Evolutionary conservation across 30 jellyfish, hydroid and myxozoan species (phyloP).

Genomic region (Catostylus mosaicus): DNA sequence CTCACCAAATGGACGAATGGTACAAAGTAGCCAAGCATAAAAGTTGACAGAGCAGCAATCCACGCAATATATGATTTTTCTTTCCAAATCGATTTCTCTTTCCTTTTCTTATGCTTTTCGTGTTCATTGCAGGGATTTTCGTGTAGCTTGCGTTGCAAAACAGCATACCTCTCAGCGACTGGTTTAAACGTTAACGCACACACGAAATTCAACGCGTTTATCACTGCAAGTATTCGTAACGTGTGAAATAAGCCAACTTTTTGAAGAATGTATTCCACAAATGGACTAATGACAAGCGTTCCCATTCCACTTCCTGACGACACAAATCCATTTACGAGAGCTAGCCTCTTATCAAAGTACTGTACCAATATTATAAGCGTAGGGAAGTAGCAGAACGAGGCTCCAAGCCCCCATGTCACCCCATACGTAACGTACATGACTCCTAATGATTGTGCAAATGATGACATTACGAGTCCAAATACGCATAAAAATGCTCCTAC

Average conservation of each 20-base stretch:
- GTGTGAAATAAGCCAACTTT: conserved; percentile 67
- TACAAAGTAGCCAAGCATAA: conserved; percentile 97
- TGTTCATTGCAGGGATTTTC: conserved; percentile 5
- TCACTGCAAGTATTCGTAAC: conserved; percentile 73
- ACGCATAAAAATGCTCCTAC: conserved; percentile 91
- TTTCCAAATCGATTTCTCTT: conserved; percentile 14
- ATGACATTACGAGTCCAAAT: conserved; percentile 89
- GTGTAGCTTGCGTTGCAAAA: conserved; percentile 33
- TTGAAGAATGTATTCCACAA: conserved; percentile 67
- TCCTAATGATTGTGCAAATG: conserved; percentile 81
- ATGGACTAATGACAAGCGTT: conserved; percentile 93
- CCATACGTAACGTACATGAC: conserved; percentile 96
- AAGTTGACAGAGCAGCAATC: conserved; percentile 80
- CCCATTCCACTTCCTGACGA: conserved; percentile 99
- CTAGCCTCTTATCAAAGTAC: conserved; percentile 92
- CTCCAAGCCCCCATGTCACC: conserved; percentile 98
- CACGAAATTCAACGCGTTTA: conserved; percentile 64
- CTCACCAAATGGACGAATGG: conserved; percentile 66
- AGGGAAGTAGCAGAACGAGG: conserved; percentile 97
- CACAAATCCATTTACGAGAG: conserved; percentile 97
- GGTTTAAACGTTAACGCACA: conserved; percentile 89
- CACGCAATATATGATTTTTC: conserved; percentile 78
- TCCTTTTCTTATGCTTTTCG: background rate
- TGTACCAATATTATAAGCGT: conserved; percentile 90
- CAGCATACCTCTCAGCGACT: conserved; percentile 69